Evolutionary conservation across 2,797 vertebrate species (phyloP), one percentile per base, ranked within the genome.

Genomic region (Lithobates pipiens): DNA sequence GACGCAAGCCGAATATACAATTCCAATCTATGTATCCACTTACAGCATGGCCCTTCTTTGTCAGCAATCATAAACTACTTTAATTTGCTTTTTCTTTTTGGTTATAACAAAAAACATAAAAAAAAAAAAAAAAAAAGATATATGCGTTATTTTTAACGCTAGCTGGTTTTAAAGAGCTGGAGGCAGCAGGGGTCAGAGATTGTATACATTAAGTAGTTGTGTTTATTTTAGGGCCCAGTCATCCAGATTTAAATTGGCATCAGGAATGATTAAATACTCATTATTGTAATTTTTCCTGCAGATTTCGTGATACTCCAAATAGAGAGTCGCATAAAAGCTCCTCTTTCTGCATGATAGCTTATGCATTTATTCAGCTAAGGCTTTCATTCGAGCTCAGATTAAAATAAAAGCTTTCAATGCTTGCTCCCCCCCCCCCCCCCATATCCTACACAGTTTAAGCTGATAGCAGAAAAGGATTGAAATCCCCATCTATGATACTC

Each of bases 381-480:
- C 85, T 71, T 86, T 86, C 44, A 68, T 87, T 77, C 76, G 18
- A 29, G 11, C 76, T 83, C 76, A 79, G 80, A 87, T 87, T 87
- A 87, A 86, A 87, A 72, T 78, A 77, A 86, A 83, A 69, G 85
- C 80, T 83, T 87, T 83, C 76, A 83, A 76, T 70, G 54, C 80
- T 75, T 70, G 54, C 42, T 42, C 27, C 32, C 67, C 77, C 68
- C 39, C 36, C 44, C 72, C 77, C 68, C 39, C 44, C 77, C 54
- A 18, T 69, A 73, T 83, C 42, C 85, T 83, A 46, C 61, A 83
- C 74, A 61, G 63, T 23, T 46, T 75, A 83, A 83, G 72, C 72
- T 34, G 76, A 44, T 72, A 36, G 70, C 76, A 86, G 75, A 83
- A 67, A 77, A 86, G 85, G 80, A 78, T 87, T 83, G 70, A 77